Evolutionary conservation across 2,888 invertebrate species (phyloP).

Genomic region (Megaustenia siamemsis): DNA sequence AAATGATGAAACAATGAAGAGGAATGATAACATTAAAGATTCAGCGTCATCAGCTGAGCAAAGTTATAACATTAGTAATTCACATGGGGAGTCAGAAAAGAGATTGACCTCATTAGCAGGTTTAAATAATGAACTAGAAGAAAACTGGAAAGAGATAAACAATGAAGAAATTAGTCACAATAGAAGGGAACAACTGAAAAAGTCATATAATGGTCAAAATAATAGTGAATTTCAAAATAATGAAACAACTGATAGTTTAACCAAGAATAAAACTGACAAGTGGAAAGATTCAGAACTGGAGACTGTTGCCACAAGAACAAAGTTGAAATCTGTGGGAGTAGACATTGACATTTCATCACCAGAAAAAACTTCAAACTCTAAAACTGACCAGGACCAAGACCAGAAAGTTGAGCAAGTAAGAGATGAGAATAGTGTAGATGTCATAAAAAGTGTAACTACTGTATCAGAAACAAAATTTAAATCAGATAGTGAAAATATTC

Average conservation of each 20-base stretch:
- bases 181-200: not conserved
- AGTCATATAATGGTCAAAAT: not conserved
- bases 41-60: not conserved
- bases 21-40: no score
- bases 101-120: constrained; percentile 61
- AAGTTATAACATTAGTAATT: constrained; percentile 57
- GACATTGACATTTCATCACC: constrained; percentile 18
- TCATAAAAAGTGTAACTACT: not conserved
- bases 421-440: constrained; percentile 21
- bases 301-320: constrained; percentile 21
- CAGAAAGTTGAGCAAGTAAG: not conserved
- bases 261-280: not conserved
- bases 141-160: not conserved
- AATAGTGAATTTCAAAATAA: not conserved
- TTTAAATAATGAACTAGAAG: constrained; percentile 5
- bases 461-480: not conserved
- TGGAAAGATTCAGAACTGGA: constrained; percentile 38
- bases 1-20: not conserved
- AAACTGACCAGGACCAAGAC: not conserved
- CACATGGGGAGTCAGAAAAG: constrained; percentile 74
- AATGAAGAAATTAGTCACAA: constrained; percentile 3
- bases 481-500: not conserved
- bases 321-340: constrained; percentile 25
- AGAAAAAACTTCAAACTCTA: not conserved
- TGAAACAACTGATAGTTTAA: no score